Evolutionary conservation across 2,797 vertebrate genomes (phyloP).

Genomic region (Cygnus olor): DNA sequence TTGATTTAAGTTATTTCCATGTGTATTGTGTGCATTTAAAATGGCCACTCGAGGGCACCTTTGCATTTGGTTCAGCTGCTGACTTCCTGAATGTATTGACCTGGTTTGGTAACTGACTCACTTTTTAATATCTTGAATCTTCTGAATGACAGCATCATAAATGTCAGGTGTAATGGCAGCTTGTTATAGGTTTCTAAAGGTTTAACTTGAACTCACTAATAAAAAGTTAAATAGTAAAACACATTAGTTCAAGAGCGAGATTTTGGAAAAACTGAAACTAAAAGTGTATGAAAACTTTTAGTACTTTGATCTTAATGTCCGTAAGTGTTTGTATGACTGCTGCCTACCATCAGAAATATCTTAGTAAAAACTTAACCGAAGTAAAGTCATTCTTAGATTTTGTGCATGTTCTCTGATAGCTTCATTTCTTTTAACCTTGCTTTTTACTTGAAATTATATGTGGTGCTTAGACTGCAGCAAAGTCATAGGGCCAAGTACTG

Average conservation of each 20-base stretch:
- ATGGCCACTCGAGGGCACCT: conserved; percentile 59
- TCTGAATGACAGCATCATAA: not conserved
- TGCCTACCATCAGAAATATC: not conserved
- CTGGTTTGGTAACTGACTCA: rapidly evolving
- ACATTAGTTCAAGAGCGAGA: not conserved
- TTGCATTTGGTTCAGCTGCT: conserved; percentile 7
- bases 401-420: not conserved
- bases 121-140: not conserved
- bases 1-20: not conserved
- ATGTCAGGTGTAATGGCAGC: not conserved
- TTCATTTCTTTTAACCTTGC: not conserved
- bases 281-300: not conserved
- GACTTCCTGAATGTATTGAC: not conserved
- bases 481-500: not conserved
- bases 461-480: not conserved
- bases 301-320: not conserved
- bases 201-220: not conserved
- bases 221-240: not conserved
- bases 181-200: not conserved
- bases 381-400: not conserved
- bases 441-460: not conserved
- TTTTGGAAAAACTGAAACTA: not conserved
- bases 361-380: not conserved
- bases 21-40: not conserved
- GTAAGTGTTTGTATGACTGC: not conserved